Base-by-base conservation (phyloP, 2,888 invertebrate genomes). In the Cinara cedri region DNA sequence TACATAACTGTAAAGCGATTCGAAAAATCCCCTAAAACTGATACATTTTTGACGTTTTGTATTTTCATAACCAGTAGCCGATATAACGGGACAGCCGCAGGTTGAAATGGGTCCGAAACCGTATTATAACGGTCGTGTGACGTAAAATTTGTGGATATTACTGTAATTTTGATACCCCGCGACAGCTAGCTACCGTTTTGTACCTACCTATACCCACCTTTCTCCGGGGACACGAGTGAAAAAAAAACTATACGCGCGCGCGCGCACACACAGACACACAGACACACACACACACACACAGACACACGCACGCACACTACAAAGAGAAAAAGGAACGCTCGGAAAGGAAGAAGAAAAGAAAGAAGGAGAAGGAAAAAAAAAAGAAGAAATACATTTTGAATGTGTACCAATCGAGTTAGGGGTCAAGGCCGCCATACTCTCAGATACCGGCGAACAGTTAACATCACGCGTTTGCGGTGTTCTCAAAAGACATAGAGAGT, bases 61-160 rank as follows among this genome's bases (percentile, higher is more conserved):
- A 44, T 70, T 78, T 78, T 70, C 60, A 60, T 70, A 62, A 60
- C 68, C 70, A 78, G 78, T 78, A 78, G 70, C 78, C 46, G 13
- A 34, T 26, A 19, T 78, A 78, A 78, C 78, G 78, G 78, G 78
- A 78, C 78, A 78, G 68, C 24, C 16, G 70, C 6, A 10, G 70
- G 24, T 70, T 16, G 70, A 70, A 70, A 70, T 70, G 70, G 78
- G 70, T 78, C 78, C 68, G 78, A 78, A 76, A 78, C 78, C 78
- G 78, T 78, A 78, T 78, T 78, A 70, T 78, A 78, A 78, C 78
- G 78, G 78, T 78, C 26, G 6, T 44, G 70, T 78, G 76, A 78
- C 70, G 70, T 78, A 78, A 78, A 78, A 78, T 78, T 78, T 70
- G 78, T 78, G 68, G 78, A 78, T 78, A 78, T 78, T 78, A 78